Conservation (phyloP, 2,113 vertebrate species). For the Phylloscopus whistleri region DNA sequence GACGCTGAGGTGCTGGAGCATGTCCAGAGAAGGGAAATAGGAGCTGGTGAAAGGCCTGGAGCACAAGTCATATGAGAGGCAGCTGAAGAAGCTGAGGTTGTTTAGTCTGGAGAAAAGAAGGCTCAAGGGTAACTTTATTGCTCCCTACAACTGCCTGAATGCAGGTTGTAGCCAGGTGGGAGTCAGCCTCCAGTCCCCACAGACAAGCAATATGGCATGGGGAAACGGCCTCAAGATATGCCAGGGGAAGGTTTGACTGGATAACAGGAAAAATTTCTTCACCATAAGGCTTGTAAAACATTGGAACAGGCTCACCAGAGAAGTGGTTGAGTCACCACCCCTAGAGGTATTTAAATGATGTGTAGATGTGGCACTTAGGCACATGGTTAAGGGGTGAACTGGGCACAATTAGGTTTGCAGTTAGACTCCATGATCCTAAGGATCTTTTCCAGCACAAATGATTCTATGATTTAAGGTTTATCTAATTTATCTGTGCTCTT, state of each 20-base stretch:
- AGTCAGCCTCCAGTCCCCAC: accelerated
- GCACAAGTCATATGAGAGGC: background rate
- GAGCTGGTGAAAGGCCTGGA: background rate
- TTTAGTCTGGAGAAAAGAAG: background rate
- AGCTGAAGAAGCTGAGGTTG: background rate
- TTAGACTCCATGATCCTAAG: background rate
- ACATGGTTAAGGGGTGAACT: background rate
- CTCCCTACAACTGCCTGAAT: background rate
- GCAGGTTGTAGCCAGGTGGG: background rate
- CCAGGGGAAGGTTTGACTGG: background rate
- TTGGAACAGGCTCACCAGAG: background rate
- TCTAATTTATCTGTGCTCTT: background rate
- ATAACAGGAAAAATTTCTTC: background rate
- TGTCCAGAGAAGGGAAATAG: accelerated
- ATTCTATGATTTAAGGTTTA: background rate
- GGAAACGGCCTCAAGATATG: background rate
- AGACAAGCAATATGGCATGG: accelerated
- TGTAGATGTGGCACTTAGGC: background rate
- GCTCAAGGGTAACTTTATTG: accelerated
- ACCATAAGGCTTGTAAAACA: accelerated
- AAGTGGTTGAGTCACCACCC: background rate
- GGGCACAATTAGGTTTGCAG: accelerated
- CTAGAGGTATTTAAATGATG: accelerated
- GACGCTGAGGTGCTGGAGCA: accelerated
- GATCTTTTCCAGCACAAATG: background rate